Percentiles rank a stretch among this genome's conserved stretches.
phyloP scores from a whole-genome alignment of 2,888 invertebrate genomes.

The Argyresthia goedartella region DNA sequence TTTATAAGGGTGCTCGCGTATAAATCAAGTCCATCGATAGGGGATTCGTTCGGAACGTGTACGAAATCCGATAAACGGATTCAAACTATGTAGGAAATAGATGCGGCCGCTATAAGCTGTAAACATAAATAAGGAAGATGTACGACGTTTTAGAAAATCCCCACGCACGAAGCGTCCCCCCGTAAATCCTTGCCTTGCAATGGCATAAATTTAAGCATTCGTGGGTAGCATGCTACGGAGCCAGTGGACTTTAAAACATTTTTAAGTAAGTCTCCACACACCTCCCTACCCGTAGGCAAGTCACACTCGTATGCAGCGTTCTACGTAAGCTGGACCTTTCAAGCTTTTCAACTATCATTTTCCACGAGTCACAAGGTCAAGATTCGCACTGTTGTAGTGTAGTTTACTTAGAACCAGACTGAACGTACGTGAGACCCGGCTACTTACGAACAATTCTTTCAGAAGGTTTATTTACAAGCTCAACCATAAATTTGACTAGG shows the following conservation, averaged over 20 bases:
- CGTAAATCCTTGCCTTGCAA: slow-evolving; percentile 55
- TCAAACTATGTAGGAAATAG: slow-evolving; percentile 57
- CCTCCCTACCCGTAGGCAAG: too few species aligned
- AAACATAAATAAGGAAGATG: slow-evolving; percentile 67
- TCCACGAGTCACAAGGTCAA: too few species aligned
- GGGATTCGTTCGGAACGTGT: slow-evolving; percentile 53
- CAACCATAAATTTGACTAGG: too few species aligned
- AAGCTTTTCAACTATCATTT: too few species aligned
- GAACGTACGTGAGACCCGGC: too few species aligned
- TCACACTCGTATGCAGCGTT: too few species aligned
- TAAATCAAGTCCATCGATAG: slow-evolving; percentile 56
- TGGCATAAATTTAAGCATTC: slow-evolving; percentile 49
- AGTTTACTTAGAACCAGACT: too few species aligned
- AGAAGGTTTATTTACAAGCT: too few species aligned
- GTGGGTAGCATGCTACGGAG: slow-evolving; percentile 17
- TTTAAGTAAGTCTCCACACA: slow-evolving; percentile 6
- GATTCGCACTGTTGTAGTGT: too few species aligned
- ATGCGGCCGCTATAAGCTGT: slow-evolving; percentile 57
- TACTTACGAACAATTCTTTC: too few species aligned
- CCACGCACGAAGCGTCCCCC: slow-evolving; percentile 48
- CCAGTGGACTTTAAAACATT: slow-evolving; percentile 18
- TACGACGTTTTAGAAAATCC: slow-evolving; percentile 62
- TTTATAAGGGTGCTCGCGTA: slow-evolving; percentile 42
- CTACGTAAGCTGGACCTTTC: too few species aligned
- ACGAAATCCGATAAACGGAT: slow-evolving; percentile 66